phyloP scores from a whole-genome alignment of 37 sponge, comb jelly and placozoan genomes.

The Geodia barretti region DNA sequence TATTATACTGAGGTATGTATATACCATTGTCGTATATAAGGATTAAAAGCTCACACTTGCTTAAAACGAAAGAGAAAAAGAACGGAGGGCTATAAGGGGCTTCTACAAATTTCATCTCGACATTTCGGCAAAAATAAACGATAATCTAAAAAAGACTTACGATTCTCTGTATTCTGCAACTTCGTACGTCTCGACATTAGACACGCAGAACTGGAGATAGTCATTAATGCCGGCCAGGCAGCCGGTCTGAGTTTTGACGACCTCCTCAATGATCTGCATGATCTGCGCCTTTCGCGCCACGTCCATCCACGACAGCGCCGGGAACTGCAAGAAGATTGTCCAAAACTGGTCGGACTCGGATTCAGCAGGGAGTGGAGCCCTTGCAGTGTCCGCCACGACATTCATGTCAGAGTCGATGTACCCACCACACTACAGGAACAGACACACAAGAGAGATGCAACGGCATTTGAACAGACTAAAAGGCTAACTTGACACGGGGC shows the following conservation, averaged over 20 bases:
- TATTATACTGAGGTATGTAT: too few relatives aligned
- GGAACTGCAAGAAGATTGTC: slow-evolving; percentile 65
- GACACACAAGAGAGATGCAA: too few relatives aligned
- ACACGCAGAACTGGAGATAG: slow-evolving; percentile 37
- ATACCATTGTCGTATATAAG: too few relatives aligned
- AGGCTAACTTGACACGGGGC: too few relatives aligned
- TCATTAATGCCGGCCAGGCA: neutral
- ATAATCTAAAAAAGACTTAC: too few relatives aligned
- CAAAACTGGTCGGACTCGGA: neutral
- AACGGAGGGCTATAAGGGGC: too few relatives aligned
- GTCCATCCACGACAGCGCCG: slow-evolving; percentile 63
- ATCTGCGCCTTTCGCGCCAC: slow-evolving; percentile 26
- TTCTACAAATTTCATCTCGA: too few relatives aligned
- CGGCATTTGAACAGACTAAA: too few relatives aligned
- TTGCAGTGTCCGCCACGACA: neutral
- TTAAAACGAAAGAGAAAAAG: too few relatives aligned
- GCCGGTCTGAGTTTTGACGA: neutral
- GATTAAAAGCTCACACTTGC: too few relatives aligned
- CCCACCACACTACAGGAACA: neutral
- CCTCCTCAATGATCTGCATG: slow-evolving; percentile 2
- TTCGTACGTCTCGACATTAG: slow-evolving; percentile 2
- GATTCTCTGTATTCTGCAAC: slow-evolving; percentile 49
- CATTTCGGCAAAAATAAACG: too few relatives aligned
- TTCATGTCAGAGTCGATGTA: neutral
- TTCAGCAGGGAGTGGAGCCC: neutral